phyloP scores from a whole-genome alignment of 2,797 vertebrate species.

The Loriculus beryllinus region DNA sequence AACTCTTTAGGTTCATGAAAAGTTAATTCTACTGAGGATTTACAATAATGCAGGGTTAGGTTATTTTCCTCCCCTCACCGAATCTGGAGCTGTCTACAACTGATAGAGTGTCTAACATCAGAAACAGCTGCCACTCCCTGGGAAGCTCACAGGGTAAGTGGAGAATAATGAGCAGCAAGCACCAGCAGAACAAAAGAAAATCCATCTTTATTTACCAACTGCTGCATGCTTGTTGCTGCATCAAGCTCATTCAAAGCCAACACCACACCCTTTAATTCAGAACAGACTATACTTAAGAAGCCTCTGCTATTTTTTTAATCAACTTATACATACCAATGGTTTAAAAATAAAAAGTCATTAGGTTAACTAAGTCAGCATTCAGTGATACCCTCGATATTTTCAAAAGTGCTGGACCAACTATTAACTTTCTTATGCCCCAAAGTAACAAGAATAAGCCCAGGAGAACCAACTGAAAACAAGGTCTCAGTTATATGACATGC shows the following conservation, averaged over 20 bases:
- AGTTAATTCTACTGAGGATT: slow-evolving; percentile 74
- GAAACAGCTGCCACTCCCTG: slow-evolving; percentile 93
- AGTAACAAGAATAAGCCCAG: slow-evolving; percentile 5
- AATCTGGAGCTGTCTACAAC: slow-evolving; percentile 89
- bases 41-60: slow-evolving; percentile 63
- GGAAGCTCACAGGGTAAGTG: slow-evolving; percentile 86
- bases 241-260: slow-evolving; percentile 71
- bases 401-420: neutral
- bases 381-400: neutral
- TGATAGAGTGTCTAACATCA: slow-evolving; percentile 95
- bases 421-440: neutral
- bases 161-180: slow-evolving; percentile 90
- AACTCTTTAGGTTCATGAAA: slow-evolving; percentile 69
- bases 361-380: slow-evolving; percentile 24
- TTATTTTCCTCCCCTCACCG: slow-evolving; percentile 51
- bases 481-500: neutral
- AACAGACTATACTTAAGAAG: slow-evolving; percentile 63
- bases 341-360: neutral
- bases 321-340: slow-evolving; percentile 28
- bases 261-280: slow-evolving; percentile 70
- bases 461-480: neutral
- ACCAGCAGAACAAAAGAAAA: slow-evolving; percentile 86
- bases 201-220: slow-evolving; percentile 95
- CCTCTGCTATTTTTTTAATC: slow-evolving; percentile 15
- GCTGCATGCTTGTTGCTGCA: slow-evolving; percentile 79